A percentile compares a stretch with the other conserved stretches of the same genome.
Conservation (phyloP, 23 tunicate genomes). For the Trididemnum miniatum region DNA sequence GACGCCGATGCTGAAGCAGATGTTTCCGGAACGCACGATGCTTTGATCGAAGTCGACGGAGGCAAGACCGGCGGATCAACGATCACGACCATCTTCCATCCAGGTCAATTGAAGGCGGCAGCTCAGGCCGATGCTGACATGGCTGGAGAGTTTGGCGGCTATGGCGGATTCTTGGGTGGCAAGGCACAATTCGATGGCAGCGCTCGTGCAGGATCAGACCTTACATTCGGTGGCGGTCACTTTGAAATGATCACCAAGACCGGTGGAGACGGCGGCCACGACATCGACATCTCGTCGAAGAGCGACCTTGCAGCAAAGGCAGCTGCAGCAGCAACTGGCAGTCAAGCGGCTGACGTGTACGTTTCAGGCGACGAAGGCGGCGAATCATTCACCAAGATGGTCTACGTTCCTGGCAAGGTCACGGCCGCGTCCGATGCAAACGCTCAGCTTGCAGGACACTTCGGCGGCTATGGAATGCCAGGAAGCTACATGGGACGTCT, state of each 20-base stretch:
- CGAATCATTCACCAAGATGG: not conserved
- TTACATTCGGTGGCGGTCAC: not conserved
- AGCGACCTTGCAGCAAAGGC: constrained; percentile 8
- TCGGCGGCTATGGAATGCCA: constrained; percentile 7
- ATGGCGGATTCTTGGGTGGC: constrained; percentile 13
- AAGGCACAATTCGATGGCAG: not conserved
- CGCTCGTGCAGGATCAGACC: not conserved
- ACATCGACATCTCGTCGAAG: constrained; percentile 3
- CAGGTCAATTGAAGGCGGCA: not conserved
- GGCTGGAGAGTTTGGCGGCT: constrained; percentile 3
- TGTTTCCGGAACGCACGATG: constrained; percentile 4
- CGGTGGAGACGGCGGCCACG: not conserved
- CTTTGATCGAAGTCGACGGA: constrained; percentile 7
- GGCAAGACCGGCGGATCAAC: constrained; percentile 14
- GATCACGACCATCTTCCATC: not conserved
- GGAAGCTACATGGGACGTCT: not conserved
- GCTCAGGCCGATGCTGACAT: not conserved
- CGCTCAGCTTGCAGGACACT: not conserved
- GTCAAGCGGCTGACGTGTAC: not conserved
- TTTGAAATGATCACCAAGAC: constrained; percentile 15
- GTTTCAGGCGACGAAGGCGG: not conserved
- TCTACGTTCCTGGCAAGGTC: constrained; percentile 13
- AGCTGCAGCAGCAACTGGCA: constrained; percentile 19
- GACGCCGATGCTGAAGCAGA: not conserved
- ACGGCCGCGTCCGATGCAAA: constrained; percentile 2